Base-by-base conservation (phyloP, 2,113 vertebrate species). In the Gallinago paraguaiae region DNA sequence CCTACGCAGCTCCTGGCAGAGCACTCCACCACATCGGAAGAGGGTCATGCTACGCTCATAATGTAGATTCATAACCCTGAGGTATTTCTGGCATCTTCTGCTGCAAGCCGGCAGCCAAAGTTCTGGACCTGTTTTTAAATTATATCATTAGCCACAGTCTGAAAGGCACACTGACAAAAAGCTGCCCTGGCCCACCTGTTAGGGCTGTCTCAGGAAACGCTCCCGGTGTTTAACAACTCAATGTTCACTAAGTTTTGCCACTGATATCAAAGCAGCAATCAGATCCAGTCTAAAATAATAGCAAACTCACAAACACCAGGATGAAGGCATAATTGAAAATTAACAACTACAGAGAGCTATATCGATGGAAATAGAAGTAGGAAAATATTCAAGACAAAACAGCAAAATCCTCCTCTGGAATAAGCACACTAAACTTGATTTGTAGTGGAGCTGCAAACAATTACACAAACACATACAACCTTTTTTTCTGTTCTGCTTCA, bases 61-160 rank as follows among this genome's bases (percentile, higher is more conserved):
- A 75, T 4, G 51, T 2, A 90, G 72, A 88, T 80, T 81, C 68
- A n/a, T 56, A 86, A 93, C 59, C 2, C 0, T 64, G 61, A 90
- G 56, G 70, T 67, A 68, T 90, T 95, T 83, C 82, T 96, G 88
- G 82, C 82, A 92, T n/a, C 84, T 86, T 10, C 28, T 70, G 65
- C 77, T 86, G 54, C 64, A 43, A 77, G 64, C 5, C 86, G 24
- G 9, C 68, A 92, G 90, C 75, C 79, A 92, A 41, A 20, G 24
- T 37, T 75, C 75, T 71, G 72, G 43, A 68, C 33, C 15, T 63
- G 27, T 35, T 92, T 79, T 88, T 83, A 60, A 70, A 39, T 77
- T 33, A 51, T 9, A 51, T 17, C 60, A 31, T 17, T 43, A 81
- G 45, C 54, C 64, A 86, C 41, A 80, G 28, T 19, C 30, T 70